These are phyloP conservation scores for Spodoptera exigua DNA, from an alignment of 2,888 invertebrate genomes.

Conservation along the genomic window DNA sequence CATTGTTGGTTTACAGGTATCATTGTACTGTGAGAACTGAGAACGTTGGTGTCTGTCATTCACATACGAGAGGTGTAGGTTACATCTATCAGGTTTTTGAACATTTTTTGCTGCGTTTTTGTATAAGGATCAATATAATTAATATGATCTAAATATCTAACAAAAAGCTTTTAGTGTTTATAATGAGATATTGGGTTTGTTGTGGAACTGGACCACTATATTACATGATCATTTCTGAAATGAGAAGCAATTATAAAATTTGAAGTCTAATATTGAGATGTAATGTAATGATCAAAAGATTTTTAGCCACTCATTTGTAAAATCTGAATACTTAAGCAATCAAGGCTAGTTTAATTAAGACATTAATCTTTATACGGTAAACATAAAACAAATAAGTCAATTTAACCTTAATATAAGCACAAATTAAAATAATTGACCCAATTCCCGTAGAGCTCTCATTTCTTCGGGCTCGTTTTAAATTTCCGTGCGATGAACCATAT, in stretches of 20 bases:
- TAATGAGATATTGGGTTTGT: no score
- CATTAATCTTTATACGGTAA: no score
- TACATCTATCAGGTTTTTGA: conserved; percentile 14
- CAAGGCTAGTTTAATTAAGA: no score
- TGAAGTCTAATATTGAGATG: no score
- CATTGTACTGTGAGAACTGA: conserved; percentile 47
- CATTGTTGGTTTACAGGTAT: conserved; percentile 50
- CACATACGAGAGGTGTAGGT: conserved; percentile 31
- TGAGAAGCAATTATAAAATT: background rate
- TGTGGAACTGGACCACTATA: no score
- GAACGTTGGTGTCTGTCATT: conserved; percentile 6
- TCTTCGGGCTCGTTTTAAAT: conserved; percentile 30
- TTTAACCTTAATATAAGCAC: conserved; percentile 10
- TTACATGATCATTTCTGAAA: conserved; percentile 2
- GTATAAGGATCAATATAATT: conserved; percentile 4
- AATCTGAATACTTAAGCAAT: no score
- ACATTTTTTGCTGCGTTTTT: background rate
- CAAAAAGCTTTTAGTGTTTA: no score
- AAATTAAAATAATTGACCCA: conserved; percentile 31
- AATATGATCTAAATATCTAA: background rate
- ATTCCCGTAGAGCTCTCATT: conserved; percentile 20
- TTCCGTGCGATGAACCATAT: conserved; percentile 24
- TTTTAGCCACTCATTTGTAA: no score
- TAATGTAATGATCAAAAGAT: no score
- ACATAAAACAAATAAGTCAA: conserved; percentile 6